These are phyloP conservation scores for Elgonia sp. DNA, from an alignment of 2,888 invertebrate species.

Conservation along the genomic window DNA sequence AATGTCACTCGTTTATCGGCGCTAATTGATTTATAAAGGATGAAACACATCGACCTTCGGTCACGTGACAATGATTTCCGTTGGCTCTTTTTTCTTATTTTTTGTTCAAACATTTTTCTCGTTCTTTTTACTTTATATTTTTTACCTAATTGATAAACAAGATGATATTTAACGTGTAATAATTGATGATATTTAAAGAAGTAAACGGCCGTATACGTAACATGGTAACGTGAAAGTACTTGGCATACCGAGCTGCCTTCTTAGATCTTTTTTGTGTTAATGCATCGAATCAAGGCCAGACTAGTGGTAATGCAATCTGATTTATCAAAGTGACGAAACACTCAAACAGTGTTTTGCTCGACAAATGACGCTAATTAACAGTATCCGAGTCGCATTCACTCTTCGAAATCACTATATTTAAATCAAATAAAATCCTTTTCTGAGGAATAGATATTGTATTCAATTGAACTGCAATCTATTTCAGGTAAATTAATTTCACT, in stretches of 20 bases:
- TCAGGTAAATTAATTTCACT: too few relatives aligned
- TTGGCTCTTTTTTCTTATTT: constrained; percentile 49
- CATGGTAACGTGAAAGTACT: constrained; percentile 80
- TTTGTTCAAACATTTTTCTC: neutral
- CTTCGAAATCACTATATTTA: too few relatives aligned
- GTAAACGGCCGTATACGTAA: constrained; percentile 75
- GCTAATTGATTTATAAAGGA: constrained; percentile 53
- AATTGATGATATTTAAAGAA: too few relatives aligned
- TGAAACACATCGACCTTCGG: constrained; percentile 69
- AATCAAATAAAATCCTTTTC: too few relatives aligned
- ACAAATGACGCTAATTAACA: constrained; percentile 66
- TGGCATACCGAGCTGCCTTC: constrained; percentile 76
- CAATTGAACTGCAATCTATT: too few relatives aligned
- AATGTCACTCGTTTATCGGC: constrained; percentile 22
- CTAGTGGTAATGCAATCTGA: constrained; percentile 73
- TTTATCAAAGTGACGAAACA: constrained; percentile 74
- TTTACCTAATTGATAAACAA: constrained; percentile 67
- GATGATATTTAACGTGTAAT: constrained; percentile 77
- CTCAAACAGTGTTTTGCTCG: constrained; percentile 62
- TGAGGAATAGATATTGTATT: too few relatives aligned
- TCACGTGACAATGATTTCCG: constrained; percentile 76
- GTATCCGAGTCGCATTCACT: constrained; percentile 35
- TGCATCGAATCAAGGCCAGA: constrained; percentile 80
- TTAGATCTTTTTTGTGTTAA: constrained; percentile 78
- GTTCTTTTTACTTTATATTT: too few relatives aligned